Evolutionary conservation across 2,888 invertebrate genomes (phyloP).

Genomic region (Apodemia hepburni): DNA sequence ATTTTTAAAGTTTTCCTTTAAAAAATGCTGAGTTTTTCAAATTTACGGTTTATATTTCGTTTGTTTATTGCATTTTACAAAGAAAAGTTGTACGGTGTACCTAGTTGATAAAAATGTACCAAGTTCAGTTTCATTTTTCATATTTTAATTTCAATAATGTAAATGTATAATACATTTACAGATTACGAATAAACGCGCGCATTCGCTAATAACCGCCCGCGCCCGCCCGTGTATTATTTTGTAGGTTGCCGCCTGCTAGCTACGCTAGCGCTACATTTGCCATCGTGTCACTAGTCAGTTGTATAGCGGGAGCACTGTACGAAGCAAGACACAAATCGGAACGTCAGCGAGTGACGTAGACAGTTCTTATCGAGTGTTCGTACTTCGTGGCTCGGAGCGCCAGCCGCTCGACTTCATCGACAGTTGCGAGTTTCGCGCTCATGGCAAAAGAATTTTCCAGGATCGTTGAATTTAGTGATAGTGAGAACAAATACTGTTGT

Average conservation of each 20-base stretch:
- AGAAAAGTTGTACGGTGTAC: too few relatives aligned
- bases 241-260: constrained; percentile 8
- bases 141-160: too few relatives aligned
- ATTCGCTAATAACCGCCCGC: neutral
- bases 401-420: constrained; percentile 36
- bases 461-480: constrained; percentile 49
- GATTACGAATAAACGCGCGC: neutral
- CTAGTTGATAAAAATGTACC: too few relatives aligned
- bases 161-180: neutral
- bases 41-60: too few relatives aligned
- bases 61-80: too few relatives aligned
- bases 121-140: neutral
- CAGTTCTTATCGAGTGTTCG: constrained; percentile 21
- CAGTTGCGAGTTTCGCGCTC: constrained; percentile 66
- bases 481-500: constrained; percentile 42
- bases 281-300: constrained; percentile 12
- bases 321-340: constrained; percentile 12
- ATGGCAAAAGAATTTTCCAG: constrained; percentile 49
- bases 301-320: constrained; percentile 10
- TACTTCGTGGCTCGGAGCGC: constrained; percentile 35
- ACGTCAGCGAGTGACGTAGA: constrained; percentile 23
- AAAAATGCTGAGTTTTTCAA: too few relatives aligned
- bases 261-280: constrained; percentile 14
- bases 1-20: too few relatives aligned
- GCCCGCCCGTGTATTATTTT: constrained; percentile 6